Evolutionary conservation across 2,888 invertebrate species (phyloP).

Genomic region (Tipula helvola): DNA sequence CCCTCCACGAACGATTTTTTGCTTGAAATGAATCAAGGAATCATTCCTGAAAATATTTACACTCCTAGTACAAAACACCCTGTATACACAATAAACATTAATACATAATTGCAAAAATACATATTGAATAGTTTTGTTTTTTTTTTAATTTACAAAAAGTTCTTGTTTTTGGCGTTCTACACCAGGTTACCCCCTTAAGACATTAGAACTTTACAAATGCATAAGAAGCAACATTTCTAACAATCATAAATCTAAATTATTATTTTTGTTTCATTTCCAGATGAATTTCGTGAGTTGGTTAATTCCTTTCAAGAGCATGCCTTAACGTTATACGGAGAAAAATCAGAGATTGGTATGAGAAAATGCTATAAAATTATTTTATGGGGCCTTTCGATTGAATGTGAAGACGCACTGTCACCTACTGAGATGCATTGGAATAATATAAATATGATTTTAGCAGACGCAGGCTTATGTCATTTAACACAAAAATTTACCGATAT

Average conservation of each 20-base stretch:
- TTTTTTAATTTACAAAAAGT: no score
- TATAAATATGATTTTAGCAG: conserved; percentile 51
- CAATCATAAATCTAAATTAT: not conserved
- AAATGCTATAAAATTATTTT: conserved; percentile 47
- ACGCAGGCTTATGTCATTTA: conserved; percentile 46
- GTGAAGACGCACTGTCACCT: conserved; percentile 54
- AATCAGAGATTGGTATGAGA: conserved; percentile 15
- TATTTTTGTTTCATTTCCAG: not conserved
- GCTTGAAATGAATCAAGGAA: no score
- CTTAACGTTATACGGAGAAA: not conserved
- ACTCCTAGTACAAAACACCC: no score
- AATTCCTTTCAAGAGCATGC: not conserved
- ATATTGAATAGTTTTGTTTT: no score
- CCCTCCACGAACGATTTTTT: no score
- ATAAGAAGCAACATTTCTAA: no score
- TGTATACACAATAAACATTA: no score
- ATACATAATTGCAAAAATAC: no score
- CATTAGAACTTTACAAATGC: no score
- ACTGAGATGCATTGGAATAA: conserved; percentile 48
- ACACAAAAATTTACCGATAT: conserved; percentile 24
- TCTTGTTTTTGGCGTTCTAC: no score
- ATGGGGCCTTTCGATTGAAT: conserved; percentile 46
- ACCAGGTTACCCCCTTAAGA: no score
- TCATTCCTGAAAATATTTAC: no score
- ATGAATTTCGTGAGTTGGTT: not conserved